Percentiles rank a stretch among this genome's conserved stretches.
phyloP scores from a whole-genome alignment of 2,888 invertebrate species.

The Formica aserva region DNA sequence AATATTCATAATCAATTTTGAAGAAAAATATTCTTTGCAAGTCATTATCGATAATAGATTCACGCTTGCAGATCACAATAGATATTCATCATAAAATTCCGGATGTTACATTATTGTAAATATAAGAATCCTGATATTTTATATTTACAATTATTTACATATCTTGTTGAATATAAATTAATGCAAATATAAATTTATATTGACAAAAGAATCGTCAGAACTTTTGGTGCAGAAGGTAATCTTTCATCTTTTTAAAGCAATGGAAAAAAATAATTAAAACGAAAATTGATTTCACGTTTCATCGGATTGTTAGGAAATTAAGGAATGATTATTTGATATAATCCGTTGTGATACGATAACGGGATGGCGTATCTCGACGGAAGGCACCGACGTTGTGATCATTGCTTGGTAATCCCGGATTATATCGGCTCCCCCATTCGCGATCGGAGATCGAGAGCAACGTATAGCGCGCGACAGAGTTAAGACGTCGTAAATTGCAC shows the following conservation, averaged over 20 bases:
- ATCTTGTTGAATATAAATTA: not conserved
- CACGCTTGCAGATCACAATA: not conserved
- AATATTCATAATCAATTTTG: not conserved
- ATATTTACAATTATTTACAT: conserved; percentile 9
- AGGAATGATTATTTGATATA: conserved; percentile 28
- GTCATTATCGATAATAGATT: not conserved
- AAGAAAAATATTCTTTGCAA: not conserved
- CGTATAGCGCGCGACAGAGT: conserved; percentile 41
- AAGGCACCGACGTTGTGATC: conserved; percentile 54
- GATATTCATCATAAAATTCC: not conserved
- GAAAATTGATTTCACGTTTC: not conserved
- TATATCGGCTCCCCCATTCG: conserved; percentile 57
- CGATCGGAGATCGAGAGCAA: conserved; percentile 61
- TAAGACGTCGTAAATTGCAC: conserved; percentile 72
- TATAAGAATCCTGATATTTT: not conserved
- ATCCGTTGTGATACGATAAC: not conserved
- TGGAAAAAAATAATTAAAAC: not conserved
- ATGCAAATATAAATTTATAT: not conserved
- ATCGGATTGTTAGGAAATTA: not conserved
- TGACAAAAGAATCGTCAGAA: not conserved
- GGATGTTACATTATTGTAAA: not conserved
- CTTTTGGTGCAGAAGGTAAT: not conserved
- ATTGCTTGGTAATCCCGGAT: conserved; percentile 69
- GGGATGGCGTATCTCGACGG: conserved; percentile 33
- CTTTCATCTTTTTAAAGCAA: not conserved